Evolutionary conservation across 2,888 invertebrate species (phyloP).

Genomic region (Isoperla grammatica): DNA sequence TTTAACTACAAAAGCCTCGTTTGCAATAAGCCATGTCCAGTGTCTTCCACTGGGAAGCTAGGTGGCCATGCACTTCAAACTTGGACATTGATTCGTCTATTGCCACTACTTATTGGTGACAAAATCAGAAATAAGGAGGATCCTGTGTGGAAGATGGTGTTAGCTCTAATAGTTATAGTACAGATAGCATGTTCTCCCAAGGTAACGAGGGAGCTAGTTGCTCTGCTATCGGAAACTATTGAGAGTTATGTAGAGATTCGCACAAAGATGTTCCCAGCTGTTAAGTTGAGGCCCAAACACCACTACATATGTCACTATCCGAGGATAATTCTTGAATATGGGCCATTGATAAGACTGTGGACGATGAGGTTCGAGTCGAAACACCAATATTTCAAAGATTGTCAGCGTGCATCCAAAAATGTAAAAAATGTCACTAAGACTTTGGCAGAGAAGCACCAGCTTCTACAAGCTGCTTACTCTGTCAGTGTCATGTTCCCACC

Average conservation of each 20-base stretch:
- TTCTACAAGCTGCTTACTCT: neutral
- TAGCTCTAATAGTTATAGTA: slow-evolving; percentile 10
- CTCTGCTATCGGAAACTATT: neutral
- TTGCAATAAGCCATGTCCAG: slow-evolving; percentile 5
- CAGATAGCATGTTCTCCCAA: slow-evolving; percentile 19
- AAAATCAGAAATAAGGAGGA: slow-evolving; percentile 14
- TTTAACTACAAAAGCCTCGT: neutral
- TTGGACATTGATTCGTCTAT: slow-evolving; percentile 13
- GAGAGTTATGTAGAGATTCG: slow-evolving; percentile 11
- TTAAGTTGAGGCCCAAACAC: slow-evolving; percentile 28
- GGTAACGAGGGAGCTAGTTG: slow-evolving; percentile 2
- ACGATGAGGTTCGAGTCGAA: slow-evolving; percentile 35
- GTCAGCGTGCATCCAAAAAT: slow-evolving; percentile 28
- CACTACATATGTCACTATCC: slow-evolving; percentile 30
- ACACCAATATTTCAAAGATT: slow-evolving; percentile 34
- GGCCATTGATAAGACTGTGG: slow-evolving; percentile 27
- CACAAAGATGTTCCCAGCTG: slow-evolving; percentile 22
- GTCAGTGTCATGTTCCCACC: too few relatives aligned
- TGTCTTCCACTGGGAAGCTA: slow-evolving; percentile 1
- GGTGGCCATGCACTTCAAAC: slow-evolving; percentile 16
- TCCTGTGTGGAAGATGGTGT: slow-evolving; percentile 17
- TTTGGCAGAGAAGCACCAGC: slow-evolving; percentile 1
- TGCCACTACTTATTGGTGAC: slow-evolving; percentile 5
- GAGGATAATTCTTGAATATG: slow-evolving; percentile 22
- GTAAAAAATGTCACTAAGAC: slow-evolving; percentile 24